phyloP scores from a whole-genome alignment of 2,888 invertebrate genomes.

The Ceriagrion tenellum region DNA sequence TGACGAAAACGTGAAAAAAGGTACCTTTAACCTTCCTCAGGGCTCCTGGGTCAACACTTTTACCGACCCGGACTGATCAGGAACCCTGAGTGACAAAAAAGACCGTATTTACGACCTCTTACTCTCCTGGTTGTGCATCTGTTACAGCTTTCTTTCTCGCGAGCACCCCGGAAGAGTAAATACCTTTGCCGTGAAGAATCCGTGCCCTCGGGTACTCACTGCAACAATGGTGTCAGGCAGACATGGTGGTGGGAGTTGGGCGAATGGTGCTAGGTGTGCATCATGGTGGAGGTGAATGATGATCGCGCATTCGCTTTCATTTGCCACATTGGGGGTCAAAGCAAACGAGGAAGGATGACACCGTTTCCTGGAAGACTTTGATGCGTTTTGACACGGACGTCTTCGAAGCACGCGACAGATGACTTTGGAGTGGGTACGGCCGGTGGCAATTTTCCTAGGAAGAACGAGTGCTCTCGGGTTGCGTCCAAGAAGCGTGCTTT shows the following conservation, averaged over 20 bases:
- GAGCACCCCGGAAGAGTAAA: background rate
- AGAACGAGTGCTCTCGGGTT: too few relatives aligned
- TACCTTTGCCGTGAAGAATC: background rate
- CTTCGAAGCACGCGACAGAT: background rate
- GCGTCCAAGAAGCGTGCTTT: too few relatives aligned
- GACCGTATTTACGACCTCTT: background rate
- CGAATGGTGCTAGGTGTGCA: background rate
- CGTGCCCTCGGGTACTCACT: background rate
- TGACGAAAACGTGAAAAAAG: too few relatives aligned
- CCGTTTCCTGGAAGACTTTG: background rate
- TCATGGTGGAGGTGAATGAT: background rate
- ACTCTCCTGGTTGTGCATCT: background rate
- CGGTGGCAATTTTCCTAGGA: too few relatives aligned
- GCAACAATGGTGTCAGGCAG: background rate
- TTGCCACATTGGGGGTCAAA: background rate
- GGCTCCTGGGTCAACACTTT: too few relatives aligned
- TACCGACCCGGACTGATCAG: too few relatives aligned
- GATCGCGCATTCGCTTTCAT: background rate
- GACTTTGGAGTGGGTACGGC: background rate
- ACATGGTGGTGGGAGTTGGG: background rate
- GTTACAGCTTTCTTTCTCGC: background rate
- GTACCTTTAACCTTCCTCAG: too few relatives aligned
- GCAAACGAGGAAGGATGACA: background rate
- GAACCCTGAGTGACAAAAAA: background rate
- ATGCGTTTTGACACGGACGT: background rate